A percentile compares a stretch with the other conserved stretches of the same genome.
These are phyloP conservation scores for Varanus salvator DNA, from an alignment of 2,113 vertebrate species.

Conservation along the genomic window DNA sequence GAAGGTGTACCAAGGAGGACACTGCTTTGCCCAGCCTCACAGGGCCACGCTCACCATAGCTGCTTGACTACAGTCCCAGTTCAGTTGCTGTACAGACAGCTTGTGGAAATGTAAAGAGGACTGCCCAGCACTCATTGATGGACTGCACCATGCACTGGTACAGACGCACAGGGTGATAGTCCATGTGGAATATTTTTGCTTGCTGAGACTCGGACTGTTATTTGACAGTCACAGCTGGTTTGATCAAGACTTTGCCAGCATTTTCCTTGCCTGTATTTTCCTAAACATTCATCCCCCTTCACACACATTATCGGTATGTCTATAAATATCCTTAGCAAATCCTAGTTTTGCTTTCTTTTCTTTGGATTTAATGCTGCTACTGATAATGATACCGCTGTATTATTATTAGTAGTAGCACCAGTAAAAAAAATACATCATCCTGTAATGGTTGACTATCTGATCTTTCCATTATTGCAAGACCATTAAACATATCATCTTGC, in stretches of 20 bases:
- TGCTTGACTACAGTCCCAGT: neutral
- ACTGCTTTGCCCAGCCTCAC: neutral
- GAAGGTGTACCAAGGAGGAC: neutral
- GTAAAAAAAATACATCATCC: too few species aligned
- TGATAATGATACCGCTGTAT: too few species aligned
- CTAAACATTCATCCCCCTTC: rapidly evolving
- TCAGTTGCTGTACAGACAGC: neutral
- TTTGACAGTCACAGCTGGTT: neutral
- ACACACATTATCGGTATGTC: too few species aligned
- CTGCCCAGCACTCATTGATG: neutral
- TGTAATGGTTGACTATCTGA: neutral
- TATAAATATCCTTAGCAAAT: neutral
- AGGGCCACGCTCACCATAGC: too few species aligned
- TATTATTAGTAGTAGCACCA: too few species aligned
- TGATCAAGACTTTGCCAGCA: neutral
- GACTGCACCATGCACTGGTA: neutral
- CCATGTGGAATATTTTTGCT: neutral
- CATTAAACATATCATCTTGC: neutral
- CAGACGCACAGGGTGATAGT: neutral
- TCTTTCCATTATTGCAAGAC: neutral
- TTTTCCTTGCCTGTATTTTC: neutral
- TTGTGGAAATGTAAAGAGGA: neutral
- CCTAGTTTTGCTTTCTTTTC: rapidly evolving
- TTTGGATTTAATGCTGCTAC: neutral
- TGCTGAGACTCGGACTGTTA: neutral